Percentiles rank a stretch among this genome's conserved stretches.
Evolutionary conservation across 2,888 invertebrate species (phyloP).

Genomic region (Dolomedes plantarius): DNA sequence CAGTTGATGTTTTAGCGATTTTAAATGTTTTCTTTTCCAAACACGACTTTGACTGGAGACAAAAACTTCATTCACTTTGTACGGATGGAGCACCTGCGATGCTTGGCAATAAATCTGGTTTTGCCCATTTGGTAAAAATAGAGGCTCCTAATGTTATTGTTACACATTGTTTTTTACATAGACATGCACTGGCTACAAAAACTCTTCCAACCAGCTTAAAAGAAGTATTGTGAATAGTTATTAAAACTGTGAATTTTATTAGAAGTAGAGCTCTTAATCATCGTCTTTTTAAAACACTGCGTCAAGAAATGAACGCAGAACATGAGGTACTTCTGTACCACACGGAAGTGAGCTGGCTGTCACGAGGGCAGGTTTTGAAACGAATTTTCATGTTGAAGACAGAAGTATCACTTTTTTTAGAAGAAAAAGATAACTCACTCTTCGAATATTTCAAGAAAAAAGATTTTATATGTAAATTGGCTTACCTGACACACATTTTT

Average conservation of each 20-base stretch:
- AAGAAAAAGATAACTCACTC: slow-evolving; percentile 28
- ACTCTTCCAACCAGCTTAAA: slow-evolving; percentile 50
- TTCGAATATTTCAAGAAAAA: too few relatives aligned
- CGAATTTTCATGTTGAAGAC: slow-evolving; percentile 44
- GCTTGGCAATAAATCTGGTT: too few relatives aligned
- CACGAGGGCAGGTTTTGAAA: slow-evolving; percentile 40
- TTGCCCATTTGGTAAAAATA: too few relatives aligned
- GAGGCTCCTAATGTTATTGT: slow-evolving; percentile 29
- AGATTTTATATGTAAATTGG: too few relatives aligned
- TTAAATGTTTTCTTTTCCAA: too few relatives aligned
- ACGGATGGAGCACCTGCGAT: too few relatives aligned
- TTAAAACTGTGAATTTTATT: slow-evolving; percentile 83
- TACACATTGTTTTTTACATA: slow-evolving; percentile 26
- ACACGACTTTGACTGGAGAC: too few relatives aligned
- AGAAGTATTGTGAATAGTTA: slow-evolving; percentile 48
- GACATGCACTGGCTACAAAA: slow-evolving; percentile 48
- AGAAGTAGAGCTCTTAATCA: slow-evolving; percentile 49
- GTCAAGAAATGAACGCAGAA: slow-evolving; percentile 44
- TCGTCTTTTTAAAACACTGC: slow-evolving; percentile 47
- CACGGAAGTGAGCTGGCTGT: slow-evolving; percentile 38
- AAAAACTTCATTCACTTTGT: too few relatives aligned
- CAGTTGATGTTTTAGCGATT: slow-evolving; percentile 42
- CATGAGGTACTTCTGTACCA: slow-evolving; percentile 44
- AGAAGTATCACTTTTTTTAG: slow-evolving; percentile 46
- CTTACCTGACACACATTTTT: too few relatives aligned